A percentile compares a stretch with the other conserved stretches of the same genome.
Conservation (phyloP, 2,888 invertebrate species). For the Cistogaster globosa region DNA sequence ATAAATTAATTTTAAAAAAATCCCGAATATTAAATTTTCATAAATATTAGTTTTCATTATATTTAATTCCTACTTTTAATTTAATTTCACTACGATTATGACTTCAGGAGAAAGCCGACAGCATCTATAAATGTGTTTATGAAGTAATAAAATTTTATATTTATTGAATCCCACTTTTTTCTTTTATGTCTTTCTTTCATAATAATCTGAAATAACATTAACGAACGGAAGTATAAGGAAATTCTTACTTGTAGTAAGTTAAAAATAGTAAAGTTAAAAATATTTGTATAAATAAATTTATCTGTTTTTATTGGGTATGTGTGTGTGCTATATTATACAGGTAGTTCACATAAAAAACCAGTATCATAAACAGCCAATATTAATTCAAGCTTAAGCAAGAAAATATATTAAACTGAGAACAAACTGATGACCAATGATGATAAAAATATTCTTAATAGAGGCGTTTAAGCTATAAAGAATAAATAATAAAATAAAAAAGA, state of each 20-base stretch:
- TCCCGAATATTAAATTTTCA: no score
- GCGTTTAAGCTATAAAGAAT: constrained; percentile 23
- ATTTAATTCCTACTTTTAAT: no score
- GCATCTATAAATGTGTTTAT: constrained; percentile 29
- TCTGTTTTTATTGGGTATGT: background rate
- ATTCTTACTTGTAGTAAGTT: no score
- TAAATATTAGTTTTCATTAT: no score
- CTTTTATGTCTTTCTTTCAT: constrained; percentile 42
- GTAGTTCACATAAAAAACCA: constrained; percentile 44
- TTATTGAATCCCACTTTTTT: constrained; percentile 22
- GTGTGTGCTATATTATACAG: constrained; percentile 2
- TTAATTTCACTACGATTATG: background rate
- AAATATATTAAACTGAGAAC: constrained; percentile 30
- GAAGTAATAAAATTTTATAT: constrained; percentile 19
- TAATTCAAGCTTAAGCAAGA: constrained; percentile 27
- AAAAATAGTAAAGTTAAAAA: no score
- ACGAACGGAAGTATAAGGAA: background rate
- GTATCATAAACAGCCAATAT: constrained; percentile 25
- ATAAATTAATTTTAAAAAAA: no score
- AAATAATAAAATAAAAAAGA: background rate
- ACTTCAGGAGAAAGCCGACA: background rate
- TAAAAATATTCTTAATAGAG: constrained; percentile 52
- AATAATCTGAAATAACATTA: constrained; percentile 1
- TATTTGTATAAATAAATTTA: no score
- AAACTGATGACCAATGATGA: constrained; percentile 50